Evolutionary conservation across 2,797 vertebrate species (phyloP).

Genomic region (Melanotaenia nigrans): DNA sequence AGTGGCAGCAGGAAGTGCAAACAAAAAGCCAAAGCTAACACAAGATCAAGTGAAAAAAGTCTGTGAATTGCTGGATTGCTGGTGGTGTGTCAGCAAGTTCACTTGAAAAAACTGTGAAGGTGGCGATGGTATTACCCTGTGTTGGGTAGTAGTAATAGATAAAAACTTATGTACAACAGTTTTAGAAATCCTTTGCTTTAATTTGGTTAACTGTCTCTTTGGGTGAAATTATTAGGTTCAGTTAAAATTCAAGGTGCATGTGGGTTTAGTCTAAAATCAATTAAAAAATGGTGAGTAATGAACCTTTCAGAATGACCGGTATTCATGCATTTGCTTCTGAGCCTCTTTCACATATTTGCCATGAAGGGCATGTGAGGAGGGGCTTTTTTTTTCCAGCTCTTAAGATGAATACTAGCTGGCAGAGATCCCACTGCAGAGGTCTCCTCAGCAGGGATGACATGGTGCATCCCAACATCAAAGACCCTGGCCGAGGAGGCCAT

Average conservation of each 20-base stretch:
- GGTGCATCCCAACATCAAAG: slow-evolving; percentile 63
- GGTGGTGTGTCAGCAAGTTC: slow-evolving; percentile 38
- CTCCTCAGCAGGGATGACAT: slow-evolving; percentile 52
- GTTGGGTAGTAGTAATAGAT: background rate
- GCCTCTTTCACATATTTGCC: slow-evolving; percentile 58
- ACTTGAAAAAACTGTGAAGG: slow-evolving; percentile 27
- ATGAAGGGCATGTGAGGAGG: slow-evolving; percentile 51
- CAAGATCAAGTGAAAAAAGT: slow-evolving; percentile 30
- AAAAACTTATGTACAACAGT: background rate
- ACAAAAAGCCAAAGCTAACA: slow-evolving; percentile 56
- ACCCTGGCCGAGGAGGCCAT: slow-evolving; percentile 41
- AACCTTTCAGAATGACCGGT: slow-evolving; percentile 17
- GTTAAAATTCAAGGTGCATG: slow-evolving; percentile 8
- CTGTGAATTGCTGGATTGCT: slow-evolving; percentile 26
- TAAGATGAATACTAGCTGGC: slow-evolving; percentile 54
- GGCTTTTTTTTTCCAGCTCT: slow-evolving; percentile 40
- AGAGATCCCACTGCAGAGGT: slow-evolving; percentile 59
- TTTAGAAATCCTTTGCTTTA: slow-evolving; percentile 7
- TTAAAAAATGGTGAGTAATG: slow-evolving; percentile 34
- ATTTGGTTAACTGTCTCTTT: slow-evolving; percentile 17
- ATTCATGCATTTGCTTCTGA: slow-evolving; percentile 38
- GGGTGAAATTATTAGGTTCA: slow-evolving; percentile 9
- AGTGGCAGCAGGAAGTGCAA: slow-evolving; percentile 50
- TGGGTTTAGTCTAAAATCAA: slow-evolving; percentile 8
- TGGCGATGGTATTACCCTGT: background rate